Evolutionary conservation across 2,888 invertebrate species (phyloP), one percentile per base, ranked within the genome.

Genomic region (Amblyteles armatorius): DNA sequence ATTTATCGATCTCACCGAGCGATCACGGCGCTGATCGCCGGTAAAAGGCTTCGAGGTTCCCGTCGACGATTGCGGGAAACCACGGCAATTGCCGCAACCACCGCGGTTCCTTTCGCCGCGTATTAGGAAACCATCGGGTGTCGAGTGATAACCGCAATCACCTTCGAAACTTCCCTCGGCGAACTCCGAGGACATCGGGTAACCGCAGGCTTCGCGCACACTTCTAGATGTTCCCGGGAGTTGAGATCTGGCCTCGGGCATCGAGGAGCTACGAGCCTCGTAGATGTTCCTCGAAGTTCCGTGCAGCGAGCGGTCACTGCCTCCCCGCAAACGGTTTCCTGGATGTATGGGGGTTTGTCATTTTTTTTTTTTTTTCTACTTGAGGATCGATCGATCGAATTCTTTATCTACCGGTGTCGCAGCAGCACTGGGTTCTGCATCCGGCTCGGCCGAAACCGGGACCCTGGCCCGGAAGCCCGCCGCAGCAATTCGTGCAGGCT

Each of bases 401-500:
- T 19, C 6, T 13, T 29, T 26, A 16, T 68, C 11, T 78, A 86
- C 85, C 74, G 71, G 67, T 44, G 22, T 72, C 16, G 78, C 85
- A 79, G 63, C 81, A 81, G 55, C 77, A 83, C 19, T 48, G 40
- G 16, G 44, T 76, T 26, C 44, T 19, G 36, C 73, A 40, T 74
- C 65, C 57, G 9, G 33, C 9, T 22, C 29, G 19, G 48, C 44
- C 55, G 13, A 71, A 72, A 5, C 71, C 63, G 26, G 84, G 87
- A 3, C 81, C 85, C 26, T 82, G 74, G 44, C 84, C 84, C 9
- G 82, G 83, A 80, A 84, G 85, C 36, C 87, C 85, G 29, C 86
- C 85, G 36, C 88, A 88, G 78, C 87, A 88, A 40, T 87, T 88
- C 9, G 79, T 68, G 26, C 86, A 87, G 68, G 44, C 57, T 55